Evolutionary conservation across 2,888 invertebrate species (phyloP).

Genomic region (Diadegma fenestrale): DNA sequence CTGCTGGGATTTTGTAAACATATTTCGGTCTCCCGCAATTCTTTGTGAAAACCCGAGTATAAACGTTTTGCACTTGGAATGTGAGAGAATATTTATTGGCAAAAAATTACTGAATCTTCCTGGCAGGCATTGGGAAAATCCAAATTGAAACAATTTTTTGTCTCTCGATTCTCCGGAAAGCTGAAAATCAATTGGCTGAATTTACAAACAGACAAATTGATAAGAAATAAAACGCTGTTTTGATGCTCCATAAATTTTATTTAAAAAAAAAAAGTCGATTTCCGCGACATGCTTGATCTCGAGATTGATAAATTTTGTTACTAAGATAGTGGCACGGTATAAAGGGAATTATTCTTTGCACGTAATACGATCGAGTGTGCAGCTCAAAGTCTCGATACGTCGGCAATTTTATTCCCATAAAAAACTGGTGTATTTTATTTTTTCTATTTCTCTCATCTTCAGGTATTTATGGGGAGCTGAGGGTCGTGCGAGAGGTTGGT

Average conservation of each 20-base stretch:
- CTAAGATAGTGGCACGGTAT: neutral
- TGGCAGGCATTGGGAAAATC: neutral
- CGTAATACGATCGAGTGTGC: constrained; percentile 23
- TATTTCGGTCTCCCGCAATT: constrained; percentile 16
- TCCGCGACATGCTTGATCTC: neutral
- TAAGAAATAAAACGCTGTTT: neutral
- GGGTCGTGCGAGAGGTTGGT: constrained; percentile 31
- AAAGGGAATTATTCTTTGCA: constrained; percentile 18
- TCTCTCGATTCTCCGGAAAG: too few relatives aligned
- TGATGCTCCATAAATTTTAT: neutral
- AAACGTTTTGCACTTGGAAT: neutral
- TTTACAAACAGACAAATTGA: neutral
- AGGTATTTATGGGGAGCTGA: constrained; percentile 49
- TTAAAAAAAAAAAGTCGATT: neutral
- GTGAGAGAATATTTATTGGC: neutral
- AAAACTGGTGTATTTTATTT: constrained; percentile 1
- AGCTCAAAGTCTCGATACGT: constrained; percentile 26
- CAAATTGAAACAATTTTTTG: too few relatives aligned
- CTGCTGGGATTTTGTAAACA: constrained; percentile 19
- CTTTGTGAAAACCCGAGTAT: neutral
- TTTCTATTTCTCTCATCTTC: constrained; percentile 17
- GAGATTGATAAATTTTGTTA: constrained; percentile 39
- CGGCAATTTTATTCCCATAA: constrained; percentile 35
- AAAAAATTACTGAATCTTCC: neutral
- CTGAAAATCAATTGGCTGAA: neutral